Evolutionary conservation across 2,797 vertebrate species (phyloP), one percentile per base, ranked within the genome.

Genomic region (Leuciscus waleckii): DNA sequence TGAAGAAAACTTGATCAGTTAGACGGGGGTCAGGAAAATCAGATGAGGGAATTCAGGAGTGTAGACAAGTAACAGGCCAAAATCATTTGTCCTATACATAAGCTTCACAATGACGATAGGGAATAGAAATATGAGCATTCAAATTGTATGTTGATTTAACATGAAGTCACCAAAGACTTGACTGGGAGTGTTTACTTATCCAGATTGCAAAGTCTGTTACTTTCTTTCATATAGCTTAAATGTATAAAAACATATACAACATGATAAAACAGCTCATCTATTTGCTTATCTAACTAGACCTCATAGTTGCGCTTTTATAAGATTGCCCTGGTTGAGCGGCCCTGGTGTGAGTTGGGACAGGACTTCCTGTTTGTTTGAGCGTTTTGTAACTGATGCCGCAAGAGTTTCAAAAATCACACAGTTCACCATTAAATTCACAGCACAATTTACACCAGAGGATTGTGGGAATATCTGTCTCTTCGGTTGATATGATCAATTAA

Each of bases 231-330:
- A 85, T 54, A 81, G 65, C 32, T 71, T 80, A 88, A 68, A 83
- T 79, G 58, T 88, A 86, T 84, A 89, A 78, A 82, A 86, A 81
- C 88, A 86, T 70, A 81, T 56, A 83, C 70, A 75, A 46, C 51
- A 46, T 21, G 37, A 73, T n/a, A 17, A 35, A 73, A 61, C 51
- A 73, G 19, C 39, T 19, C 1, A 13, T 43, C 2, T 10, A 26
- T 79, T 46, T 35, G 13, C 54, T 63, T 10, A 35, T 63, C 58
- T 51, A 46, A 21, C 58, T n/a, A 67, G 37, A 67, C 23, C 23
- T 67, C 39, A 49, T 69, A 23, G 3, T 16, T 26, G 79, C 37
- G 21, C n/a, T 41, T 46, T 32, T 10, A 2, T 41, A 10, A 2
- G 23, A 16, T 29, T 63, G 26, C 26, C 16, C 26, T 29, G n/a